phyloP scores from a whole-genome alignment of 1,140 invertebrate species.

The Dreissena polymorpha region DNA sequence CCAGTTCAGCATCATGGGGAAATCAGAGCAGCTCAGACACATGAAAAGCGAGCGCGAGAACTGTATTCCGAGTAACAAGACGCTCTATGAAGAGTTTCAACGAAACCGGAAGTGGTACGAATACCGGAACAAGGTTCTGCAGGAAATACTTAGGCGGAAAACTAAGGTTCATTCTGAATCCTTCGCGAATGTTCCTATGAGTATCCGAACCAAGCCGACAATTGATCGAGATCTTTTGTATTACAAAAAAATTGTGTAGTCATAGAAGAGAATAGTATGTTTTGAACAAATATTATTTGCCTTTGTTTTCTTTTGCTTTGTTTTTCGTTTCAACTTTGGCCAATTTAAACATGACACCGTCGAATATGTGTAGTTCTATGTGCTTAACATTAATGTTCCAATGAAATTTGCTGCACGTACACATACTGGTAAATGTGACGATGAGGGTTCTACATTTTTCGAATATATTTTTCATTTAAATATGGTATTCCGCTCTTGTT shows the following conservation, averaged over 20 bases:
- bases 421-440: no score
- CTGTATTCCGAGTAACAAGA: conserved; percentile 23
- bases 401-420: no score
- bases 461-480: no score
- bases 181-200: conserved; percentile 20
- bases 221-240: conserved; percentile 36
- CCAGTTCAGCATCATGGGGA: conserved; percentile 53
- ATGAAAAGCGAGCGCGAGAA: conserved; percentile 29
- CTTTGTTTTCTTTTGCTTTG: no score
- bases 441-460: no score
- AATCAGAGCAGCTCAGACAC: conserved; percentile 26
- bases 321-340: no score
- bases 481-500: no score
- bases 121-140: conserved; percentile 48
- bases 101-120: conserved; percentile 47
- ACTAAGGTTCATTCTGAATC: not conserved
- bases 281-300: no score
- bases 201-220: conserved; percentile 8
- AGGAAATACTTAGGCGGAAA: conserved; percentile 32
- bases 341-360: no score
- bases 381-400: no score
- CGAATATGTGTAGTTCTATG: no score
- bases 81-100: conserved; percentile 30
- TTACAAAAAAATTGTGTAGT: conserved; percentile 11
- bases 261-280: no score